A percentile compares a stretch with the other conserved stretches of the same genome.
These are phyloP conservation scores for Eremophila alpestris DNA, from an alignment of 2,797 vertebrate species.

Conservation along the genomic window DNA sequence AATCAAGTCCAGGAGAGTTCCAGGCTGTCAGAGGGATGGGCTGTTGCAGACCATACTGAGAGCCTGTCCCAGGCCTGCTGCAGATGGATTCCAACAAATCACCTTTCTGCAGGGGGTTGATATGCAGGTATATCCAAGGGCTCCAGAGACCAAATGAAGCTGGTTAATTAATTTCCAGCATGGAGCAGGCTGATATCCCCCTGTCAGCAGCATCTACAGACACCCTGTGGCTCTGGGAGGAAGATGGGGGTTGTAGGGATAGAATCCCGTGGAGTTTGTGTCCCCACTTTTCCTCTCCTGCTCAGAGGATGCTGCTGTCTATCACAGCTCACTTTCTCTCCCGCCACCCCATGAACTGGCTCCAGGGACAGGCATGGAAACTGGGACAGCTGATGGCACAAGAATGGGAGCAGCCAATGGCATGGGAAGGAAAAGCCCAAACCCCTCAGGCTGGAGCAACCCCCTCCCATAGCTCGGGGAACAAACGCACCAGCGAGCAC, in stretches of 20 bases:
- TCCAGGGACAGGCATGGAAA: background rate
- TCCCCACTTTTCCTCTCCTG: background rate
- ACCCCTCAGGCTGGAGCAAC: background rate
- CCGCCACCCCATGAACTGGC: fast-evolving
- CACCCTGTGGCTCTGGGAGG: background rate
- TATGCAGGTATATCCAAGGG: background rate
- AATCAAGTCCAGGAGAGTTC: background rate
- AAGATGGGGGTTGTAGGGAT: background rate
- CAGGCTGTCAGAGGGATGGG: background rate
- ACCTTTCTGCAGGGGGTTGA: background rate
- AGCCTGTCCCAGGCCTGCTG: background rate
- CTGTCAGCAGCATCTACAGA: background rate
- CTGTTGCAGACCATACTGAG: background rate
- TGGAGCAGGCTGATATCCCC: background rate
- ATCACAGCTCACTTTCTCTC: background rate
- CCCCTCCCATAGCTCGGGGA: background rate
- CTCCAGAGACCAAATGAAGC: background rate
- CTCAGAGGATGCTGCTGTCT: background rate
- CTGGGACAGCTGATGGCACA: background rate
- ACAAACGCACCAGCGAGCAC: background rate
- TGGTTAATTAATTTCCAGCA: background rate
- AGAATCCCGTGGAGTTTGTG: background rate
- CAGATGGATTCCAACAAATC: background rate
- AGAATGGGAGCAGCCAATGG: background rate
- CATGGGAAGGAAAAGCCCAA: background rate